Base-by-base conservation (phyloP, 2,113 vertebrate species). In the Zootoca vivipara region DNA sequence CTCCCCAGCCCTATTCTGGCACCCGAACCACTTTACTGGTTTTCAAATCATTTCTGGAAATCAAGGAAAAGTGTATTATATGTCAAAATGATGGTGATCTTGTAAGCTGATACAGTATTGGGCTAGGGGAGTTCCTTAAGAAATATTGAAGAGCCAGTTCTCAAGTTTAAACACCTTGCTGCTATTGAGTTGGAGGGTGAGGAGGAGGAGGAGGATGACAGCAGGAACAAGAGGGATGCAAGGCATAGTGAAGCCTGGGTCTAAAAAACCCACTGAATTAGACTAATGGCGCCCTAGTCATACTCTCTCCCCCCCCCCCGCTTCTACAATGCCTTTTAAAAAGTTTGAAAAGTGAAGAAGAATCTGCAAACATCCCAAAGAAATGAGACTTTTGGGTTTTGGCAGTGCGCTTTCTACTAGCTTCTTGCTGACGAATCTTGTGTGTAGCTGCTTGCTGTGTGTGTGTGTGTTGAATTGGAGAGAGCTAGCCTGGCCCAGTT, bases 401-500 rank as follows among this genome's bases (percentile, higher is more conserved):
- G 40, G 42, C n/a, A 40, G 26, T 56, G 77, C 0, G 72, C 9
- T 77, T 24, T 8, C 24, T 15, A 77, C 4, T 22, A 28, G 40
- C 28, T 10, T 24, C 18, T 81, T 81, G n/a, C 65, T 81, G 30
- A 13, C 83, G 46, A 22, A 30, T 38, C 35, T 12, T 64, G 26
- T 30, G 15, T 30, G 6, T 1, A 2, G 30, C 16, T 6, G 81
- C 1, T 85, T 85, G 7, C 20, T 65, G 70, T 72, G 7, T n/a
- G 58, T 10, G 46, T 10, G 10, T 62, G 16, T 56, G 10, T 40
- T 10, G 5, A 18, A 28, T 62, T 80, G 52, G 52, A 58, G 7
- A 89, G 24, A 33, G 0, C 0, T 46, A 46, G 24, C 10, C 35
- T 30, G 28, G 24, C n/a, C 24, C 64, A 65, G 35, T 0, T 64